These are phyloP conservation scores for Esox masquinongy DNA, from an alignment of 2,797 vertebrate species.

Conservation along the genomic window DNA sequence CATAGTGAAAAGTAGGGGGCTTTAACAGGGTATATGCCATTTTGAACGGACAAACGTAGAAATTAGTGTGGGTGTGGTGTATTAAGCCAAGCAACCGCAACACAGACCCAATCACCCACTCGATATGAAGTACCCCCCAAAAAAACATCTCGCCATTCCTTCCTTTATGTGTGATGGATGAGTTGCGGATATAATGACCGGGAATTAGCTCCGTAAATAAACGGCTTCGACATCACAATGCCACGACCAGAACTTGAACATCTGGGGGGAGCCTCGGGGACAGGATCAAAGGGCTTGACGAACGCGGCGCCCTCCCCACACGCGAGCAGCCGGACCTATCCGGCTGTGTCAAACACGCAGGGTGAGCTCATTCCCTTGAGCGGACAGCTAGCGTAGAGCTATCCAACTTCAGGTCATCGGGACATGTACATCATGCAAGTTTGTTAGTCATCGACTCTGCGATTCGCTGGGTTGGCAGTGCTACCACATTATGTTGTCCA, in stretches of 20 bases:
- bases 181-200: slow-evolving; percentile 60
- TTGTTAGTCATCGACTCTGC: slow-evolving; percentile 31
- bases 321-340: slow-evolving; percentile 10
- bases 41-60: slow-evolving; percentile 19
- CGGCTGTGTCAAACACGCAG: slow-evolving; percentile 63
- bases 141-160: slow-evolving; percentile 46
- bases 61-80: slow-evolving; percentile 54
- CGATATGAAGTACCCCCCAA: slow-evolving; percentile 51
- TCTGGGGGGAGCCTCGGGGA: slow-evolving; percentile 68
- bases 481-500: neutral
- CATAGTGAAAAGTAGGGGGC: neutral
- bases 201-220: slow-evolving; percentile 71
- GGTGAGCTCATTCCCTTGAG: slow-evolving; percentile 36
- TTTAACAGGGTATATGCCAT: neutral
- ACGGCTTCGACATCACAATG: slow-evolving; percentile 68
- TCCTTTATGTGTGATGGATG: slow-evolving; percentile 67
- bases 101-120: slow-evolving; percentile 22
- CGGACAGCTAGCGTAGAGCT: neutral
- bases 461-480: slow-evolving; percentile 28
- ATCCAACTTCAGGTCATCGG: neutral
- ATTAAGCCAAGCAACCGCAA: slow-evolving; percentile 31
- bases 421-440: neutral
- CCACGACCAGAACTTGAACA: slow-evolving; percentile 56
- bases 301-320: slow-evolving; percentile 57
- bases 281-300: slow-evolving; percentile 54